These are phyloP conservation scores for Cynaeus angustus DNA, from an alignment of 2,888 invertebrate species.

Conservation along the genomic window DNA sequence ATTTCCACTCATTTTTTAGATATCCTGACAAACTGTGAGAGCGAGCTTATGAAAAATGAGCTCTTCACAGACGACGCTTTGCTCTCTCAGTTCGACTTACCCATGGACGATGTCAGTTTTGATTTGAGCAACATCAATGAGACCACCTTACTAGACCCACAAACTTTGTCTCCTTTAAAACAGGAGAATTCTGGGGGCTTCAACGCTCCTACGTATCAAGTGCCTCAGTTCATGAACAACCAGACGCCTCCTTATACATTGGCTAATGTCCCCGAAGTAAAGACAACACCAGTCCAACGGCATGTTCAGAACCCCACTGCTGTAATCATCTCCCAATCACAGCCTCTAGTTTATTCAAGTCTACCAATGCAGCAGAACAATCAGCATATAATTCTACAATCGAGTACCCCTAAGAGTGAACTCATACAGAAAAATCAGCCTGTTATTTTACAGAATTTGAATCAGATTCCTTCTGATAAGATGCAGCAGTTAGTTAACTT, in stretches of 20 bases:
- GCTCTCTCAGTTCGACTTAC: slow-evolving; percentile 72
- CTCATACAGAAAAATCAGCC: slow-evolving; percentile 59
- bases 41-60: slow-evolving; percentile 76
- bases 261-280: slow-evolving; percentile 46
- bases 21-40: slow-evolving; percentile 80
- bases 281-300: slow-evolving; percentile 53
- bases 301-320: slow-evolving; percentile 59
- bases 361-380: slow-evolving; percentile 58
- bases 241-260: slow-evolving; percentile 47
- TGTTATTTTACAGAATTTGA: slow-evolving; percentile 68
- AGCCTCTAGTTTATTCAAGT: slow-evolving; percentile 66
- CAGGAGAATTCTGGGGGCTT: slow-evolving; percentile 14
- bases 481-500: slow-evolving; percentile 78
- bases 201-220: slow-evolving; percentile 31
- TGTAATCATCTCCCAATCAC: slow-evolving; percentile 66
- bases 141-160: slow-evolving; percentile 59
- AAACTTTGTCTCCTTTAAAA: slow-evolving; percentile 57
- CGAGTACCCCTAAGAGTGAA: slow-evolving; percentile 24
- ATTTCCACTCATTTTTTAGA: slow-evolving; percentile 71
- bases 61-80: slow-evolving; percentile 74
- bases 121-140: slow-evolving; percentile 70
- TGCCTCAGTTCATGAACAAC: slow-evolving; percentile 23
- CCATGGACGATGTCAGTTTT: slow-evolving; percentile 71
- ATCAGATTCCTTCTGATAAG: slow-evolving; percentile 65
- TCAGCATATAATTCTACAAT: slow-evolving; percentile 61